Evolutionary conservation across 2,113 vertebrate species (phyloP).

Genomic region (Opisthocomus hoazin): DNA sequence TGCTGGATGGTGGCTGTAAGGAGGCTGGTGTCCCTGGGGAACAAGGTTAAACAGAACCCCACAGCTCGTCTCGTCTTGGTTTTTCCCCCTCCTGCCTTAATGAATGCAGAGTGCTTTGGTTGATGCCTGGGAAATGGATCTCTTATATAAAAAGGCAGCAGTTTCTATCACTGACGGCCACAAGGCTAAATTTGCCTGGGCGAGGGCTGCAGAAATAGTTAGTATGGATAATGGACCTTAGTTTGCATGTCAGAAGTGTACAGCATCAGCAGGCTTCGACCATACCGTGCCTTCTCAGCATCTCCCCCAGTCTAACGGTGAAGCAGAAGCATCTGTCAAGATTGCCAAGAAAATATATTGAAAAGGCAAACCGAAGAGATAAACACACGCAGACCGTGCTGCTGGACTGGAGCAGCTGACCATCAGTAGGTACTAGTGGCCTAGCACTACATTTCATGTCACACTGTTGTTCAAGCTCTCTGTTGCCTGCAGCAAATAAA

Average conservation of each 20-base stretch:
- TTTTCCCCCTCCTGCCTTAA: neutral
- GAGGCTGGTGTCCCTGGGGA: neutral
- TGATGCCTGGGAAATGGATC: neutral
- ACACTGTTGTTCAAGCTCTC: conserved; percentile 4
- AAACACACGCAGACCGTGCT: neutral
- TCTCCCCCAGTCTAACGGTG: fast-evolving
- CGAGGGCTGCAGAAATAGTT: neutral
- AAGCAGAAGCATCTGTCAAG: conserved; percentile 14
- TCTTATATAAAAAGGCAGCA: neutral
- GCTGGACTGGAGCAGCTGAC: neutral
- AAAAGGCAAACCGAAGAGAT: neutral
- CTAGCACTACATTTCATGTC: neutral
- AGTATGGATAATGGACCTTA: neutral
- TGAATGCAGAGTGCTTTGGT: neutral
- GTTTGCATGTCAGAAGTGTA: neutral
- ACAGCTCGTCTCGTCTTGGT: neutral
- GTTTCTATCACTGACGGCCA: neutral
- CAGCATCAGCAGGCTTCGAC: neutral
- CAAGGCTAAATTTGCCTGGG: neutral
- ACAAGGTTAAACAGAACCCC: conserved; percentile 24
- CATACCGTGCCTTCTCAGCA: neutral
- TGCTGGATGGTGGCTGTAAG: neutral
- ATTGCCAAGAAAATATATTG: neutral
- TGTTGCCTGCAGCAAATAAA: conserved; percentile 23
- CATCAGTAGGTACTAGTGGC: neutral